phyloP scores from a whole-genome alignment of 2,888 invertebrate genomes.

The Myopa testacea region DNA sequence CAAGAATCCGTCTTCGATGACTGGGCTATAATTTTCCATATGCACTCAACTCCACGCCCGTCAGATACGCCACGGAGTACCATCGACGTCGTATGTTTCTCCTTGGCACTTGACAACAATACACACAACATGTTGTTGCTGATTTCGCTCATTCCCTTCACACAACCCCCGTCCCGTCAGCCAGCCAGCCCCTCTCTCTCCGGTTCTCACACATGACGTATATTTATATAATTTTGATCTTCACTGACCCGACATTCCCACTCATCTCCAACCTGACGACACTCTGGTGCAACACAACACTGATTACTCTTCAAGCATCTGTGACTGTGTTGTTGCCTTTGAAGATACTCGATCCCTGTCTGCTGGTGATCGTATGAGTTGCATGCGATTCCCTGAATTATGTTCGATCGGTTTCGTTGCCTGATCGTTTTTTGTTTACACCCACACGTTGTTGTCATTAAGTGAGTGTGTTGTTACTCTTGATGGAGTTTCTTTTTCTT shows the following conservation, averaged over 20 bases:
- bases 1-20: too few relatives aligned
- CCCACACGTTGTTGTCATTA: slow-evolving; percentile 17
- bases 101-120: neutral
- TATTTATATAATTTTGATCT: neutral
- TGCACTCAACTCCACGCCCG: too few relatives aligned
- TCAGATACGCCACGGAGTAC: neutral
- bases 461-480: neutral
- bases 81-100: neutral
- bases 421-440: neutral
- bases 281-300: neutral
- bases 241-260: neutral
- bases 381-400: neutral
- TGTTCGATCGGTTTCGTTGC: neutral
- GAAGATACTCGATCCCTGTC: neutral
- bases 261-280: neutral
- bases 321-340: neutral
- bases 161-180: too few relatives aligned
- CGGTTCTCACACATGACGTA: too few relatives aligned
- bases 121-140: neutral
- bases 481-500: neutral
- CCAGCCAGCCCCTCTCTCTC: neutral
- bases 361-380: neutral
- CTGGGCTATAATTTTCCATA: too few relatives aligned
- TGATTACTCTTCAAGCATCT: neutral
- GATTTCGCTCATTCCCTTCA: neutral